A percentile compares a stretch with the other conserved stretches of the same genome.
phyloP scores from a whole-genome alignment of 2,113 vertebrate species.

The Notarius quadriscutis region DNA sequence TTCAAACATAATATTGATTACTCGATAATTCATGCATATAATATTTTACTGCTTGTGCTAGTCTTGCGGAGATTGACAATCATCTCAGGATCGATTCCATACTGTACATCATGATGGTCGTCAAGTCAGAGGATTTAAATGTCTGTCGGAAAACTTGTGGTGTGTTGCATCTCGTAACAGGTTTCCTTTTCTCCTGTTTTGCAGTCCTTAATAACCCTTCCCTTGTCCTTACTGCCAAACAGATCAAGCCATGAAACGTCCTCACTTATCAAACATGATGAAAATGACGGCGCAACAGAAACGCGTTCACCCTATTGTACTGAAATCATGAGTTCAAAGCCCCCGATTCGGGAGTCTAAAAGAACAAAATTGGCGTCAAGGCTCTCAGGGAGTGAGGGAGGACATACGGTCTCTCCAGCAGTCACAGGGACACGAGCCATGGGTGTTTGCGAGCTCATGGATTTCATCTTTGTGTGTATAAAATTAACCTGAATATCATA shows the following conservation, averaged over 20 bases:
- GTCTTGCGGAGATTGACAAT: neutral
- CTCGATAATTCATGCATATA: neutral
- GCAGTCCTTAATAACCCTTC: neutral
- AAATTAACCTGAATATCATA: too few species aligned
- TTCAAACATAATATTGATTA: neutral
- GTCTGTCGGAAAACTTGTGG: neutral
- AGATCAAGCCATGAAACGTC: neutral
- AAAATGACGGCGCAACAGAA: neutral
- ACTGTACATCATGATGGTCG: too few species aligned
- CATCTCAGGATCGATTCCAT: neutral
- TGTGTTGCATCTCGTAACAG: neutral
- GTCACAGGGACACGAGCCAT: neutral
- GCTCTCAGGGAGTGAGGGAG: too few species aligned
- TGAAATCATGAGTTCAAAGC: neutral
- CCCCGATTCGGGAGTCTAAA: neutral
- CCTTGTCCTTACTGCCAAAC: neutral
- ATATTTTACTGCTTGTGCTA: neutral
- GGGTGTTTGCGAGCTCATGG: neutral
- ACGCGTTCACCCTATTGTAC: neutral
- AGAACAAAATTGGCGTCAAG: too few species aligned
- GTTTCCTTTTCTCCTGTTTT: neutral
- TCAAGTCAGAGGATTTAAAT: neutral
- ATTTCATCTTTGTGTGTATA: too few species aligned
- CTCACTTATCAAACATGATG: too few species aligned
- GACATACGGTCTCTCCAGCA: neutral